These are phyloP conservation scores for Channa striata DNA, from an alignment of 2,797 vertebrate species.

Conservation along the genomic window DNA sequence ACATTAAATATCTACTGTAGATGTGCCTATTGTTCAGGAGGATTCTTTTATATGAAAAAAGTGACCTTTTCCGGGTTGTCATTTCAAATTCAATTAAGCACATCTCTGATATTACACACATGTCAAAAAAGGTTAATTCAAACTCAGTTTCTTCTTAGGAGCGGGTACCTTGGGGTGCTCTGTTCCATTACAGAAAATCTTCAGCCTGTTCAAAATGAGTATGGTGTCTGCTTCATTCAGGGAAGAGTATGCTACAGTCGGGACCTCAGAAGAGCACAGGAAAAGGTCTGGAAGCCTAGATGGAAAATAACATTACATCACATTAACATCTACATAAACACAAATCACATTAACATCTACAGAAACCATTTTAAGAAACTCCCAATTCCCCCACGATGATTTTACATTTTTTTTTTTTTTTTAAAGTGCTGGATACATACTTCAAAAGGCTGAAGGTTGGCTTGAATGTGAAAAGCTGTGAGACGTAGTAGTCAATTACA, in stretches of 20 bases:
- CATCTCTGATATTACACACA: too few relatives aligned
- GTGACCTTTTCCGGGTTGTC: too few relatives aligned
- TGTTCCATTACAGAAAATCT: constrained; percentile 62
- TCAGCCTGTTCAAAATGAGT: constrained; percentile 46
- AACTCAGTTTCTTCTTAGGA: too few relatives aligned
- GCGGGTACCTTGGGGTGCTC: constrained; percentile 61
- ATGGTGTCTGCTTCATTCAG: constrained; percentile 46
- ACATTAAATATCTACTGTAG: too few relatives aligned
- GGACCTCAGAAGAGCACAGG: constrained; percentile 68
- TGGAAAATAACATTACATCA: neutral
- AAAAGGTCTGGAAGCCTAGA: constrained; percentile 70
- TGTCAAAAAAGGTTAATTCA: too few relatives aligned
- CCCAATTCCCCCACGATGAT: neutral
- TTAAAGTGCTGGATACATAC: constrained; percentile 48
- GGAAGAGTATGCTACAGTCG: constrained; percentile 47
- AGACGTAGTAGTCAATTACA: constrained; percentile 63
- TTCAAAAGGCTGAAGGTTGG: constrained; percentile 54
- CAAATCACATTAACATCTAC: neutral
- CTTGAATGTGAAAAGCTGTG: constrained; percentile 60
- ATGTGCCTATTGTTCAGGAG: too few relatives aligned
- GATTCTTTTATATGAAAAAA: too few relatives aligned
- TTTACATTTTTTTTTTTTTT: neutral
- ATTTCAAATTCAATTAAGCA: too few relatives aligned
- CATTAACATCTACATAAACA: neutral
- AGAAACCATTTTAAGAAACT: neutral